Percentiles rank a stretch among this genome's conserved stretches.
phyloP scores from a whole-genome alignment of 2,888 invertebrate genomes.

The Erpobdella octoculata region DNA sequence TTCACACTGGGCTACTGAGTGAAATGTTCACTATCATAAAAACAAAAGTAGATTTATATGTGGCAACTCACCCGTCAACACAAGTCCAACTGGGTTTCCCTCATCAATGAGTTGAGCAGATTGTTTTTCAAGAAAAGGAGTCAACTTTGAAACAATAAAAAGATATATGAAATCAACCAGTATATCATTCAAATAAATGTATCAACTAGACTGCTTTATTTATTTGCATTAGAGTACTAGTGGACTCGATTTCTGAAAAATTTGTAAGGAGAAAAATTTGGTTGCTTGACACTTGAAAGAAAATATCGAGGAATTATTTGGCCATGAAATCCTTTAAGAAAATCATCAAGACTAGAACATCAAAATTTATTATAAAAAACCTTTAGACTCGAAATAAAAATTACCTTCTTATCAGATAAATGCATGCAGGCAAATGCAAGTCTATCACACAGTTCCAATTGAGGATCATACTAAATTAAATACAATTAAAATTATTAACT shows the following conservation, averaged over 20 bases:
- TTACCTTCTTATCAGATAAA: conserved; percentile 17
- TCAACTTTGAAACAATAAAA: conserved; percentile 11
- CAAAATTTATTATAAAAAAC: too few relatives aligned
- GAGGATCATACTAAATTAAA: neutral
- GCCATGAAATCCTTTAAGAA: too few relatives aligned
- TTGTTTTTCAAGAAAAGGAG: neutral
- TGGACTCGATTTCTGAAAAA: too few relatives aligned
- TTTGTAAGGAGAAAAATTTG: too few relatives aligned
- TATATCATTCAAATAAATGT: too few relatives aligned
- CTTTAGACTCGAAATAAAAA: too few relatives aligned
- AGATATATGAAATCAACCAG: too few relatives aligned
- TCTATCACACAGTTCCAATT: conserved; percentile 15
- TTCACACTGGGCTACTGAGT: neutral
- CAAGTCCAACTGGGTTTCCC: conserved; percentile 9
- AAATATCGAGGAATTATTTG: too few relatives aligned
- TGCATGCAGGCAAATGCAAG: conserved; percentile 24
- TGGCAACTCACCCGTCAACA: conserved; percentile 9
- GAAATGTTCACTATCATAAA: neutral
- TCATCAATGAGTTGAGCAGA: neutral
- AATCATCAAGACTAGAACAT: too few relatives aligned
- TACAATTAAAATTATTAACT: neutral
- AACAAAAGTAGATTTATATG: neutral
- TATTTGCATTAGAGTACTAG: too few relatives aligned
- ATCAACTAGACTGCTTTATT: too few relatives aligned
- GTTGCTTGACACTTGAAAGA: too few relatives aligned